phyloP scores from a whole-genome alignment of 2,888 invertebrate genomes.

The Drepanosiphum platanoidis region DNA sequence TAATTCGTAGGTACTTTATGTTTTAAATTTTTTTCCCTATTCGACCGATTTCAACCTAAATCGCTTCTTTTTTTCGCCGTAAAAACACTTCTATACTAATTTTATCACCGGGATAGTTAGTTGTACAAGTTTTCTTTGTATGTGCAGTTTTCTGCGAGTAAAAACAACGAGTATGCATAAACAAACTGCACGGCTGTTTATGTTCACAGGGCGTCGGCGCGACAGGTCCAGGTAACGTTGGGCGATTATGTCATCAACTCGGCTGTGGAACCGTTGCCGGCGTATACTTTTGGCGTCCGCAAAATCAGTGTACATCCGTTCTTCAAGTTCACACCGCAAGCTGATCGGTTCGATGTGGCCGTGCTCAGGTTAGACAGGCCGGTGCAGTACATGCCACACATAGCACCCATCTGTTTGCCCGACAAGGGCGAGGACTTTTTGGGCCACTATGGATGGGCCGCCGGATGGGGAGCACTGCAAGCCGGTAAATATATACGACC shows the following conservation, averaged over 20 bases:
- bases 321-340: constrained; percentile 88
- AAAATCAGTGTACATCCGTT: constrained; percentile 91
- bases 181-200: constrained; percentile 63
- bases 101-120: too few relatives aligned
- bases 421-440: constrained; percentile 89
- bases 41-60: too few relatives aligned
- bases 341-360: constrained; percentile 84
- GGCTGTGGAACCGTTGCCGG: constrained; percentile 88
- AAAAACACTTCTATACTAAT: too few relatives aligned
- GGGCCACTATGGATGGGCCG: constrained; percentile 91
- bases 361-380: constrained; percentile 86
- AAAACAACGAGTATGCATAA: too few relatives aligned
- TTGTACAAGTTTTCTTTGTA: too few relatives aligned
- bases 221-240: constrained; percentile 89
- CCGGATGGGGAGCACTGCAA: constrained; percentile 90
- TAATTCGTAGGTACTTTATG: too few relatives aligned
- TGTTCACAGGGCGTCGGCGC: constrained; percentile 88
- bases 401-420: constrained; percentile 90
- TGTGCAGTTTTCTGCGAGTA: too few relatives aligned
- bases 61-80: too few relatives aligned
- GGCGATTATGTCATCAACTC: constrained; percentile 95
- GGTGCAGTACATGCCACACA: constrained; percentile 91
- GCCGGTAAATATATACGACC: constrained; percentile 68
- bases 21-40: too few relatives aligned
- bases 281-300: constrained; percentile 91